Conservation (phyloP, 2,888 invertebrate species). For the Plebejus melissa region DNA sequence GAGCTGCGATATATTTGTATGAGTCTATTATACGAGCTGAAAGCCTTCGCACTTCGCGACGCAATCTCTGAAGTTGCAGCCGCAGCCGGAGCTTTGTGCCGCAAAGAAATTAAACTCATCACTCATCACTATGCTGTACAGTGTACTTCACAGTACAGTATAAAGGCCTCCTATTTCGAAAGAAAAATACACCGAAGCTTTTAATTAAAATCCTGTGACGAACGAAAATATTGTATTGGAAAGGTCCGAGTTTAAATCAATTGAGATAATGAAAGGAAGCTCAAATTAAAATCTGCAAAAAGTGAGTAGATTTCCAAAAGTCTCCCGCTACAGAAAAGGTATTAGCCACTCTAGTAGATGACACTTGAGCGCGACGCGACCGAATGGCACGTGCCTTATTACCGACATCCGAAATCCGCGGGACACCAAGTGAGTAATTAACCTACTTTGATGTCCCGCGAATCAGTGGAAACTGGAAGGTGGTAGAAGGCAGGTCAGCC, state of each 20-base stretch:
- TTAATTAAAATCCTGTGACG: neutral
- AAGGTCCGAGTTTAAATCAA: neutral
- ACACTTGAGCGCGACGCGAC: neutral
- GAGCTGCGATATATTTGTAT: neutral
- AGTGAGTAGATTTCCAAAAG: neutral
- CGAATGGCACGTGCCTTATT: slow-evolving; percentile 24
- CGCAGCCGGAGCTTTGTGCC: neutral
- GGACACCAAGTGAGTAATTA: slow-evolving; percentile 18
- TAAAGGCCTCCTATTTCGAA: neutral
- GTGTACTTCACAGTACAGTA: neutral
- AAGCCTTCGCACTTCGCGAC: slow-evolving; percentile 1
- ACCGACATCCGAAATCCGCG: slow-evolving; percentile 10
- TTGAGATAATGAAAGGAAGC: neutral
- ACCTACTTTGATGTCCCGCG: slow-evolving; percentile 21
- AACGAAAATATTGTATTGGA: neutral
- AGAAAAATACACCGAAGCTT: neutral
- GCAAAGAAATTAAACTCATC: neutral
- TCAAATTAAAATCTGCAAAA: neutral
- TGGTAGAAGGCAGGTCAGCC: neutral
- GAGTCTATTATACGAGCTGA: slow-evolving; percentile 2
- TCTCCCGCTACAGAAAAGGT: neutral
- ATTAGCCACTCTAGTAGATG: slow-evolving; percentile 19
- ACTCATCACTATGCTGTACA: too few relatives aligned
- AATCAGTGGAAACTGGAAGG: neutral
- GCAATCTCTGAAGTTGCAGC: neutral